These are phyloP conservation scores for Pomacea canaliculata DNA, from an alignment of 2,888 invertebrate genomes.

Conservation along the genomic window DNA sequence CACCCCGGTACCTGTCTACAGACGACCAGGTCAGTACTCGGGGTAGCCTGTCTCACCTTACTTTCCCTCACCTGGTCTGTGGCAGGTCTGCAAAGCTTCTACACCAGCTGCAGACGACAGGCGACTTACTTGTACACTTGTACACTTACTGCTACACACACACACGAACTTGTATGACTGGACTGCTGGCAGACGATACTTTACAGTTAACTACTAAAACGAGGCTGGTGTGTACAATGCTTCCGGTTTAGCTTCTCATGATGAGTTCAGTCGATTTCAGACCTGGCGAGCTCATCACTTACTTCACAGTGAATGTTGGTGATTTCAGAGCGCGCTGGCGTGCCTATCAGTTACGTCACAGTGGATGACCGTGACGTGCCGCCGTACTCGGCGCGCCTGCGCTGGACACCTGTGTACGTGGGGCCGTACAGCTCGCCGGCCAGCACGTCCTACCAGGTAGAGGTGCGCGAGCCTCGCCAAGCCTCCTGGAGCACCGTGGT, in stretches of 20 bases:
- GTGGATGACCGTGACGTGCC: slow-evolving; percentile 50
- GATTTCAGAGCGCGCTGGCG: slow-evolving; percentile 46
- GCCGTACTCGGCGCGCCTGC: slow-evolving; percentile 48
- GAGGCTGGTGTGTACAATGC: too few species aligned
- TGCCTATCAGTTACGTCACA: slow-evolving; percentile 55
- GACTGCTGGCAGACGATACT: too few species aligned
- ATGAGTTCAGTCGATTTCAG: too few species aligned
- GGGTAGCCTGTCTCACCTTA: slow-evolving; percentile 6
- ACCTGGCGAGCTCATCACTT: too few species aligned
- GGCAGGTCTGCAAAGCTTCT: not conserved
- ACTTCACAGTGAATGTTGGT: too few species aligned
- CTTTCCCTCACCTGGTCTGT: not conserved
- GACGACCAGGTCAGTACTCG: slow-evolving; percentile 55
- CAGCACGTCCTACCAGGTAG: slow-evolving; percentile 26
- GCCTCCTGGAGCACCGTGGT: slow-evolving; percentile 54
- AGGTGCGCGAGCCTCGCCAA: slow-evolving; percentile 44
- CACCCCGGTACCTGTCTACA: slow-evolving; percentile 78
- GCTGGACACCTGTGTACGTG: slow-evolving; percentile 59
- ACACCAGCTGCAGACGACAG: not conserved
- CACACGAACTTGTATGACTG: too few species aligned
- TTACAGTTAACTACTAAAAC: too few species aligned
- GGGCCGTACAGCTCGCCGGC: slow-evolving; percentile 32
- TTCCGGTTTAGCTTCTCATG: too few species aligned
- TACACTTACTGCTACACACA: too few species aligned
- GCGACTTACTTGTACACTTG: too few species aligned